A percentile compares a stretch with the other conserved stretches of the same genome.
Conservation (phyloP, 2,797 vertebrate genomes). For the Fratercula arctica region DNA sequence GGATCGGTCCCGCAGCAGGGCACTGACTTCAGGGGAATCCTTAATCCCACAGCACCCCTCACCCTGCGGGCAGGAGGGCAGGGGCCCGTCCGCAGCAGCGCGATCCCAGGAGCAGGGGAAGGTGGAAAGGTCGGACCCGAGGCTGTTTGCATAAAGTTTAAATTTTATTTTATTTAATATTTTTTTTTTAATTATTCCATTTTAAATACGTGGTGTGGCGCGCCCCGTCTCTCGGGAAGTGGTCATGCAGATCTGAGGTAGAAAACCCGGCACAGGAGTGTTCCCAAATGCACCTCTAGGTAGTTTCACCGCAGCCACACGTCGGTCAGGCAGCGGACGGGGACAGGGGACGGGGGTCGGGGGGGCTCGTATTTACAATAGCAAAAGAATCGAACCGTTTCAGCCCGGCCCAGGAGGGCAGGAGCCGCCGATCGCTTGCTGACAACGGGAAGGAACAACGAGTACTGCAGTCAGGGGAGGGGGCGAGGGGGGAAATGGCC, state of each 20-base stretch:
- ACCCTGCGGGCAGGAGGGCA: not conserved
- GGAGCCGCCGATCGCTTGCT: not conserved
- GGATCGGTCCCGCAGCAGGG: not conserved
- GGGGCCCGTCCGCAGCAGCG: not conserved
- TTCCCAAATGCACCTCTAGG: constrained; percentile 75
- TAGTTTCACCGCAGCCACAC: constrained; percentile 80
- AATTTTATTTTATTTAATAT: constrained; percentile 68
- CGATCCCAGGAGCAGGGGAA: not conserved
- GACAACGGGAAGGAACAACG: constrained; percentile 2
- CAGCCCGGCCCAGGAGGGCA: constrained; percentile 13
- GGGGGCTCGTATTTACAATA: constrained; percentile 54
- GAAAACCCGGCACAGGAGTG: constrained; percentile 74
- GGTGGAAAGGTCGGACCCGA: not conserved
- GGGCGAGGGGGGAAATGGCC: not conserved
- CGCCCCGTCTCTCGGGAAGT: constrained; percentile 72
- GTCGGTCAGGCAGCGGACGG: constrained; percentile 24
- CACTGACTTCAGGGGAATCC: not conserved
- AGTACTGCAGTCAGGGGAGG: constrained; percentile 21
- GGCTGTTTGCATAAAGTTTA: constrained; percentile 49
- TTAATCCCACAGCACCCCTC: not conserved
- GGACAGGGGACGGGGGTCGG: not conserved
- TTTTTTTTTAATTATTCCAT: constrained; percentile 50
- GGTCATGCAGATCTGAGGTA: constrained; percentile 80
- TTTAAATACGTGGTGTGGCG: constrained; percentile 74
- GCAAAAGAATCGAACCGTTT: not conserved